Evolutionary conservation across 2,888 invertebrate species (phyloP).

Genomic region (Eilema sororculum): DNA sequence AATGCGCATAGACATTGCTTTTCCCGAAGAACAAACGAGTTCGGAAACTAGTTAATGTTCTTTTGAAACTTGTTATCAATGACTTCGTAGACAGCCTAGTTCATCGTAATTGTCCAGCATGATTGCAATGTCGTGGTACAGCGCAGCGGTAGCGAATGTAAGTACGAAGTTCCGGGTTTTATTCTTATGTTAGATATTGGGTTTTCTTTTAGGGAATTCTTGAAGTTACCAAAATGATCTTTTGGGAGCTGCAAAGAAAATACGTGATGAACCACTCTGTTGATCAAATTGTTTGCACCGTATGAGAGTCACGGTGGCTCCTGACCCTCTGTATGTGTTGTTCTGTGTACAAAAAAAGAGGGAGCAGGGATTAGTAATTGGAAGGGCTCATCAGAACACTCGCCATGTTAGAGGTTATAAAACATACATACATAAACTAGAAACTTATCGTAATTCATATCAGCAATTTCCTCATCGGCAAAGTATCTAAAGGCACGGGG

Average conservation of each 20-base stretch:
- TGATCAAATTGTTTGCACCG: too few species aligned
- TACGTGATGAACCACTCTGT: too few species aligned
- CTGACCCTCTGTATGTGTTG: too few species aligned
- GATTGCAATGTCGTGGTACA: not conserved
- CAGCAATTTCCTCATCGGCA: conserved; percentile 38
- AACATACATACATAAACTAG: conserved; percentile 14
- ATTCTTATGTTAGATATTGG: not conserved
- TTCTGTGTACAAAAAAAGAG: too few species aligned
- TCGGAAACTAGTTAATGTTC: conserved; percentile 39
- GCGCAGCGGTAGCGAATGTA: not conserved
- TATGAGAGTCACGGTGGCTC: too few species aligned
- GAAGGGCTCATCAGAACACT: not conserved
- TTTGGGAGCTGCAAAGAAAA: not conserved
- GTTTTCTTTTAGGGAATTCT: not conserved
- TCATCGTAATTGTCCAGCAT: not conserved
- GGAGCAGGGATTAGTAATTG: not conserved
- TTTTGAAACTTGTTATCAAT: conserved; percentile 35
- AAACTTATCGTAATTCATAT: conserved; percentile 40
- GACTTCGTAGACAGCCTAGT: not conserved
- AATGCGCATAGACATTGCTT: conserved; percentile 34
- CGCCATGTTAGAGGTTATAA: not conserved
- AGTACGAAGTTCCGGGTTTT: not conserved
- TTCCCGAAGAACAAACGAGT: conserved; percentile 42
- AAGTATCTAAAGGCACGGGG: conserved; percentile 30
- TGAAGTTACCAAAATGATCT: too few species aligned